Conservation (phyloP, 37 sponge, comb jelly and placozoan species). For the Hormiphora californensis region DNA sequence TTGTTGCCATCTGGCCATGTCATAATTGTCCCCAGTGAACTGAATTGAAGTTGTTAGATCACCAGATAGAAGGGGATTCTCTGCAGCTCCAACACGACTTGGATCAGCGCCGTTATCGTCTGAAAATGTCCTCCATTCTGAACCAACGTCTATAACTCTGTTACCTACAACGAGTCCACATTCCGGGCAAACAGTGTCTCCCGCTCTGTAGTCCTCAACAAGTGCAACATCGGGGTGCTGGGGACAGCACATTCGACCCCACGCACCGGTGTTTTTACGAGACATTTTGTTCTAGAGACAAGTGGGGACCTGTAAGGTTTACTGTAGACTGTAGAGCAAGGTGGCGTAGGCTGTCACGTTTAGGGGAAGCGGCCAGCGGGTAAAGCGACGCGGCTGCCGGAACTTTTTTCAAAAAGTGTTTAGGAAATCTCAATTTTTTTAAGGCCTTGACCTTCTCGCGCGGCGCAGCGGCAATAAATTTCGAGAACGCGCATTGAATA, state of each 20-base stretch:
- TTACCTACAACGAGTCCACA: constrained; percentile 97
- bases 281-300: too few relatives aligned
- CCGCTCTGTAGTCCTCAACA: constrained; percentile 91
- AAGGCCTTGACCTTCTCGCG: too few relatives aligned
- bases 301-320: too few relatives aligned
- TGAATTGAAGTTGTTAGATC: constrained; percentile 40
- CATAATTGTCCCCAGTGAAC: constrained; percentile 40
- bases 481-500: too few relatives aligned
- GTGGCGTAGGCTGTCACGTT: too few relatives aligned
- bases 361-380: too few relatives aligned
- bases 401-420: too few relatives aligned
- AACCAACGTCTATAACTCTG: constrained; percentile 95
- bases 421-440: too few relatives aligned
- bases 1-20: neutral
- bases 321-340: too few relatives aligned
- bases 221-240: constrained; percentile 79
- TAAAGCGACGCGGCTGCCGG: too few relatives aligned
- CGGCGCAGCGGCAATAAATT: too few relatives aligned
- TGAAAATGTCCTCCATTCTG: constrained; percentile 97
- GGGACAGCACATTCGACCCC: constrained; percentile 63
- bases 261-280: constrained; percentile 17
- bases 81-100: constrained; percentile 89
- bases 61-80: constrained; percentile 56
- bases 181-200: constrained; percentile 92
- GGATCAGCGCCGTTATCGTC: constrained; percentile 77